Evolutionary conservation across 2,797 vertebrate species (phyloP).

Genomic region (Pelochelys cantorii): DNA sequence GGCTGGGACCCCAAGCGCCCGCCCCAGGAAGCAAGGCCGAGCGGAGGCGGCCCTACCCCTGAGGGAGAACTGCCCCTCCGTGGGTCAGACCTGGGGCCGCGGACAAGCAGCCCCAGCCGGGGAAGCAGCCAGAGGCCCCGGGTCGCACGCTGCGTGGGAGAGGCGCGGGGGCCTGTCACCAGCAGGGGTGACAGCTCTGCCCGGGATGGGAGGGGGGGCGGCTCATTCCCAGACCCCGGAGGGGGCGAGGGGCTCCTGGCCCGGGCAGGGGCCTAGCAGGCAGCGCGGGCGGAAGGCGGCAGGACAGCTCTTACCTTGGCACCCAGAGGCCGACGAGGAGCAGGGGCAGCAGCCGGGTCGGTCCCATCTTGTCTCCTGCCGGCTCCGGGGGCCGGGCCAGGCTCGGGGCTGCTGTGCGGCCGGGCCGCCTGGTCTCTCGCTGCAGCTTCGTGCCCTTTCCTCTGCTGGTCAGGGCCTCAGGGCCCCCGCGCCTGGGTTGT

Average conservation of each 20-base stretch:
- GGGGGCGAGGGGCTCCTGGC: too few relatives aligned
- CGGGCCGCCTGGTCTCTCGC: background rate
- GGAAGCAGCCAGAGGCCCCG: too few relatives aligned
- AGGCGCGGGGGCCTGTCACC: too few relatives aligned
- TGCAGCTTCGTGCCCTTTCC: background rate
- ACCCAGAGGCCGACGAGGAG: slow-evolving; percentile 76
- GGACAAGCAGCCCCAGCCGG: too few relatives aligned
- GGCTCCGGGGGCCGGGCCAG: background rate
- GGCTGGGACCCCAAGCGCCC: too few relatives aligned
- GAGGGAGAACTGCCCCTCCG: background rate
- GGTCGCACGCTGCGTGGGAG: too few relatives aligned
- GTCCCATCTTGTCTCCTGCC: background rate
- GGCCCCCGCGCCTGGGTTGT: background rate
- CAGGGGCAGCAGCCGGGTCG: slow-evolving; percentile 60
- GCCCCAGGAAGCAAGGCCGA: background rate
- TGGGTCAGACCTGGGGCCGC: too few relatives aligned
- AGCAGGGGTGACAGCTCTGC: too few relatives aligned
- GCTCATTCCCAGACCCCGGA: too few relatives aligned
- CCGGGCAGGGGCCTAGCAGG: too few relatives aligned
- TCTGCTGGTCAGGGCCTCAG: background rate
- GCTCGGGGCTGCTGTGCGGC: background rate
- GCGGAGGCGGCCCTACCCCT: background rate
- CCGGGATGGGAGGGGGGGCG: too few relatives aligned
- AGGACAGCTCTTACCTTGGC: slow-evolving; percentile 57
- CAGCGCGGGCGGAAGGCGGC: background rate